phyloP scores from a whole-genome alignment of 2,113 vertebrate species.

The Oncorhynchus keta region DNA sequence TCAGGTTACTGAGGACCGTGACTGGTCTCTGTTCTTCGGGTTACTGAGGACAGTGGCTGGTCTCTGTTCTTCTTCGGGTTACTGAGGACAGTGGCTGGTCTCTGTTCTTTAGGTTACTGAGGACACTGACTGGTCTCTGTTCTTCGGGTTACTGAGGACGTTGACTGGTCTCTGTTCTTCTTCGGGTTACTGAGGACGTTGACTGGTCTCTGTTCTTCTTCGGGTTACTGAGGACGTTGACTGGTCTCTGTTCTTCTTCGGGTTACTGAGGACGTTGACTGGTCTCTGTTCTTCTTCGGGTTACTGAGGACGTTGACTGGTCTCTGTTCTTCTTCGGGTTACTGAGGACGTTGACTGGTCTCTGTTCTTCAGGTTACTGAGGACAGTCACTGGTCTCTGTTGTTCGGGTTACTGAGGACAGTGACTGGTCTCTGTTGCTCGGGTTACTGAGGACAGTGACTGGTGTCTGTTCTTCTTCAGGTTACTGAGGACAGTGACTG shows the following conservation, averaged over 20 bases:
- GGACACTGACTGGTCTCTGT: too few species aligned
- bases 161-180: slow-evolving; percentile 8
- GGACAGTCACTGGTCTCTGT: background rate
- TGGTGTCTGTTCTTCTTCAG: background rate
- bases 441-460: too few species aligned
- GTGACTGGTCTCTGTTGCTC: background rate
- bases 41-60: too few species aligned
- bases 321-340: background rate
- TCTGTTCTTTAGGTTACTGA: background rate
- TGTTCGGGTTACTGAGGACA: background rate
- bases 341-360: background rate
- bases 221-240: background rate
- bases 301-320: background rate
- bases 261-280: too few species aligned
- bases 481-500: background rate
- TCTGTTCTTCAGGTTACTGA: background rate
- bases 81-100: background rate
- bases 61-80: background rate
- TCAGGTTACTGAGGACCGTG: too few species aligned
- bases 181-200: too few species aligned
- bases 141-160: background rate
- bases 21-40: too few species aligned
- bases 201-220: background rate
- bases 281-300: background rate
- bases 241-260: background rate